These are phyloP conservation scores for Macrobrachium nipponense DNA, from an alignment of 1,140 invertebrate species.

Conservation along the genomic window DNA sequence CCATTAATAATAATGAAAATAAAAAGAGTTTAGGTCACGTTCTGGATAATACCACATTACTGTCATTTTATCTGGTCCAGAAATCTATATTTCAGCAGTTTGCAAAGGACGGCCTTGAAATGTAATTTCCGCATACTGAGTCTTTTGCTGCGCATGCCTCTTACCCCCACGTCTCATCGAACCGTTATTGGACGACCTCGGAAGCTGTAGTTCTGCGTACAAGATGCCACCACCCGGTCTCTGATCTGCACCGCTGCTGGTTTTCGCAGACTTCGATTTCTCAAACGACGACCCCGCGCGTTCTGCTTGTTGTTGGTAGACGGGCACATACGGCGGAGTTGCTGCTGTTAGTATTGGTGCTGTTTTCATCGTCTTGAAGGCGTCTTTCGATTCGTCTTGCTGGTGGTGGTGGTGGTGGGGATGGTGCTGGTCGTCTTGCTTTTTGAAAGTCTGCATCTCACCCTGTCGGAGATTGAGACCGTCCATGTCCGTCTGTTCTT, in stretches of 20 bases:
- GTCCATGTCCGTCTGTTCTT: slow-evolving; percentile 2
- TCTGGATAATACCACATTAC: too few species aligned
- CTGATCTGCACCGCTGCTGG: slow-evolving; percentile 2
- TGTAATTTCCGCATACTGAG: slow-evolving; percentile 52
- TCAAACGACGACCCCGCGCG: background rate
- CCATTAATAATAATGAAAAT: background rate
- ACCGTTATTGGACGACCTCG: slow-evolving; percentile 65
- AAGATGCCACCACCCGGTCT: slow-evolving; percentile 47
- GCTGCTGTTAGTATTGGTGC: background rate
- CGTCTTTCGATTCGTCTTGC: slow-evolving; percentile 19
- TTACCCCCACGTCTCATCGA: slow-evolving; percentile 63
- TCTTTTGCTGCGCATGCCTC: slow-evolving; percentile 25
- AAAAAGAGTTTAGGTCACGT: background rate
- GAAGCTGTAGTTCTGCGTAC: slow-evolving; percentile 66
- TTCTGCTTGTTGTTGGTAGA: slow-evolving; percentile 32
- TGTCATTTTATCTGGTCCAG: too few species aligned
- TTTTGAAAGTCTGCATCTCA: slow-evolving; percentile 43
- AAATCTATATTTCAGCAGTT: slow-evolving; percentile 39
- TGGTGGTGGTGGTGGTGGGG: too few species aligned
- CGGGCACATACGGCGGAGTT: slow-evolving; percentile 47
- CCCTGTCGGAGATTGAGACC: slow-evolving; percentile 6
- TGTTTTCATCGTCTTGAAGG: slow-evolving; percentile 5
- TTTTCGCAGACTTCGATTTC: background rate
- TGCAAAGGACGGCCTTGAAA: slow-evolving; percentile 45
- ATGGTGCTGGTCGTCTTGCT: slow-evolving; percentile 14